Conservation (phyloP, 2,113 vertebrate species). For the Sorex fumeus region DNA sequence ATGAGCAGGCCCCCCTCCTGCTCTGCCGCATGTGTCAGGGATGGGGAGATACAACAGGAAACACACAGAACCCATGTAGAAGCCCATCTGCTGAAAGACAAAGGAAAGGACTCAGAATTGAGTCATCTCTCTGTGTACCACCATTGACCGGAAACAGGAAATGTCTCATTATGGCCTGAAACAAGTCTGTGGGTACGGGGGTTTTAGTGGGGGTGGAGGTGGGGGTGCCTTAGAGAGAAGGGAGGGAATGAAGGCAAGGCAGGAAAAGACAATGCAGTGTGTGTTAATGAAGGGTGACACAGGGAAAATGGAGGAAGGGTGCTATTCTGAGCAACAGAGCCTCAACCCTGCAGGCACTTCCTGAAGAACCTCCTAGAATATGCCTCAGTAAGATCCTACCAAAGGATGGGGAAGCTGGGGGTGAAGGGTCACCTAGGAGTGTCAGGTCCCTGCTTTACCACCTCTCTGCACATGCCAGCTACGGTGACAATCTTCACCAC, state of each 20-base stretch:
- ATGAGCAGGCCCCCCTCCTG: not conserved
- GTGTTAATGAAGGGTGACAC: not conserved
- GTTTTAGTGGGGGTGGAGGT: not conserved
- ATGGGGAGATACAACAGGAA: not conserved
- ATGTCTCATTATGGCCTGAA: not conserved
- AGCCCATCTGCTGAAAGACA: not conserved
- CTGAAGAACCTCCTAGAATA: not conserved
- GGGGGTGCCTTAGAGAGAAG: constrained; percentile 7
- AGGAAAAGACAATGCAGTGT: not conserved
- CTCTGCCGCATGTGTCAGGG: not conserved
- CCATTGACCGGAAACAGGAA: not conserved
- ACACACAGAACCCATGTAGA: not conserved
- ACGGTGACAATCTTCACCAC: not conserved
- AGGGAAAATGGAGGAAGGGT: not conserved
- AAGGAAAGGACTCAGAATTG: not conserved
- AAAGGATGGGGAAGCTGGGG: not conserved
- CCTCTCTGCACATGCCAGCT: not conserved
- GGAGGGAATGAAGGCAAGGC: not conserved
- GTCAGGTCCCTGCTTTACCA: not conserved
- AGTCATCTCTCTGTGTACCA: not conserved
- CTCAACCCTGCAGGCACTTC: not conserved
- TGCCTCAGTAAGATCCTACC: not conserved
- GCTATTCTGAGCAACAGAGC: not conserved
- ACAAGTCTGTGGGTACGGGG: not conserved
- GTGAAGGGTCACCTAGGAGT: not conserved